phyloP scores from a whole-genome alignment of 2,888 invertebrate genomes.

The Pharmacophagus antenor region DNA sequence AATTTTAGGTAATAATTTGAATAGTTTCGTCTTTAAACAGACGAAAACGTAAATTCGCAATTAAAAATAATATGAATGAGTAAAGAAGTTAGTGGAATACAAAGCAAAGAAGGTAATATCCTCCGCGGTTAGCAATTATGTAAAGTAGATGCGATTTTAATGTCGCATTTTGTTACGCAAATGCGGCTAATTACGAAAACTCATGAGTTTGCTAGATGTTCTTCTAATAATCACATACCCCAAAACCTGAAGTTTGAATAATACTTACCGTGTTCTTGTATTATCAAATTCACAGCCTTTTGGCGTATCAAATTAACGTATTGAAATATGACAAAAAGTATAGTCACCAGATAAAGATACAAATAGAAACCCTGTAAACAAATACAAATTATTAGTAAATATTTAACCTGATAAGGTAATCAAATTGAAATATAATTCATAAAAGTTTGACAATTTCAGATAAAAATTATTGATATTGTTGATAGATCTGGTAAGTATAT shows the following conservation, averaged over 20 bases:
- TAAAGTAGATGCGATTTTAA: constrained; percentile 79
- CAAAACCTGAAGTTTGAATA: constrained; percentile 15
- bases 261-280: constrained; percentile 73
- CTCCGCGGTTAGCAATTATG: constrained; percentile 73
- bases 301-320: constrained; percentile 84
- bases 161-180: constrained; percentile 77
- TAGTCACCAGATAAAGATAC: constrained; percentile 88
- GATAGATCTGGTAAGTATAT: no score
- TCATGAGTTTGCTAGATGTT: constrained; percentile 37
- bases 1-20: constrained; percentile 29
- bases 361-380: constrained; percentile 88
- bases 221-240: constrained; percentile 17
- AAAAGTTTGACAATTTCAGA: background rate
- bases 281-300: constrained; percentile 82
- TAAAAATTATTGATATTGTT: no score
- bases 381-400: background rate
- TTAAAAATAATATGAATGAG: constrained; percentile 59
- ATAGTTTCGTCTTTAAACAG: constrained; percentile 37
- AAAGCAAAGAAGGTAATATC: constrained; percentile 70
- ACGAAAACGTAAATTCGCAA: constrained; percentile 40
- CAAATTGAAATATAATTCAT: background rate
- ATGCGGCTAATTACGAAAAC: constrained; percentile 67
- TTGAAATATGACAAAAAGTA: constrained; percentile 87
- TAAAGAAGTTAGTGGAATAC: constrained; percentile 66
- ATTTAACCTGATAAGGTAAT: background rate